Evolutionary conservation across 2,797 vertebrate genomes (phyloP), one percentile per base, ranked within the genome.

Genomic region (Schizopygopsis pylzovi): DNA sequence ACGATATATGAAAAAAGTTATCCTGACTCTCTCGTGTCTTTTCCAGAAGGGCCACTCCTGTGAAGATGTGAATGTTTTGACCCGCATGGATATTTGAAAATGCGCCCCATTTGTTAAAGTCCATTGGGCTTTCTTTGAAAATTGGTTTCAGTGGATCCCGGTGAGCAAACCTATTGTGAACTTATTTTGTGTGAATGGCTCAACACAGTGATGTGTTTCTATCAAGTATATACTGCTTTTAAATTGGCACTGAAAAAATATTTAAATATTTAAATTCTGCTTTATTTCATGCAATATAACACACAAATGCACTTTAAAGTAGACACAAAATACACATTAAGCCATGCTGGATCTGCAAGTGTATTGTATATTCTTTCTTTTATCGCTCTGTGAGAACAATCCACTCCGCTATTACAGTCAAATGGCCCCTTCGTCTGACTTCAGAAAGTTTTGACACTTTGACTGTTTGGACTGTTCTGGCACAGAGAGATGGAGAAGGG

Each of bases 101-200:
- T 94, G 92, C 92, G 93, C 93, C 94, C 94, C 93, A 94, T 94
- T 95, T 95, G 91, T 93, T 90, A 90, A 91, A 91, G 93, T 94
- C 94, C 93, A 90, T 94, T 92, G 90, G 93, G 92, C 93, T 95
- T 95, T 94, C 92, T 91, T 89, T 92, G 90, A 92, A 96, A 93
- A 95, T 93, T 95, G 93, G 92, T 95, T 96, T 95, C 93, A 92
- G 90, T 91, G 92, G 92, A 93, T 91, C 93, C 93, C 91, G 91
- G 93, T 94, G 92, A 92, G 72, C 82, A 85, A 89, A 84, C 86
- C 52, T 72, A 80, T 81, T 84, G 73, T 81, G 71, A 52, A 78
- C 78, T 77, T 81, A 78, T 78, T 76, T 52, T 63, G 56, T 81
- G 59, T 4, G 72, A 84, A 72, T 45, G 67, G 68, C 43, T 49